These are phyloP conservation scores for Burhinus oedicnemus DNA, from an alignment of 2,113 vertebrate species.

Conservation along the genomic window DNA sequence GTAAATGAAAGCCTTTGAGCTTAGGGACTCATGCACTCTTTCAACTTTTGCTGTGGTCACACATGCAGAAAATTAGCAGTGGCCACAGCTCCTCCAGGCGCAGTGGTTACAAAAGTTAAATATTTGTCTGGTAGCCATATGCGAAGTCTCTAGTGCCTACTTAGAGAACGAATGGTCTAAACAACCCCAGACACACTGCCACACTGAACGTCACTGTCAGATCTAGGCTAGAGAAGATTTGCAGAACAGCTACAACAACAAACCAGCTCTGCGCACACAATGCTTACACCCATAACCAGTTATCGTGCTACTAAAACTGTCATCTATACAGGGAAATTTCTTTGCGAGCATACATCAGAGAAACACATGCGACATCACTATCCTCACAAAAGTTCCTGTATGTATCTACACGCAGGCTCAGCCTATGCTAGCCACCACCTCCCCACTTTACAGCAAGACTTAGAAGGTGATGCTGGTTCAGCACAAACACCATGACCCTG, in stretches of 20 bases:
- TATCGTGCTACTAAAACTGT: accelerated
- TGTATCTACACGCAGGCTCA: accelerated
- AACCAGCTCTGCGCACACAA: accelerated
- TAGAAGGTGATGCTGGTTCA: accelerated
- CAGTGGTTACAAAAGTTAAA: background rate
- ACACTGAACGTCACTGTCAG: accelerated
- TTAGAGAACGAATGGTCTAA: background rate
- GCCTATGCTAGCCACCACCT: accelerated
- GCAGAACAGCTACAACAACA: background rate
- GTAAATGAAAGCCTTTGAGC: background rate
- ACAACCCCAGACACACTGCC: background rate
- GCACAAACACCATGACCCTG: accelerated
- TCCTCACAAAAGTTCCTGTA: accelerated
- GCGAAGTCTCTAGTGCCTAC: background rate
- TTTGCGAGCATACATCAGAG: accelerated
- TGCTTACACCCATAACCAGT: accelerated
- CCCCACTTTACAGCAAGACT: accelerated
- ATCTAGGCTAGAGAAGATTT: background rate
- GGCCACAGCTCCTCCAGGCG: background rate
- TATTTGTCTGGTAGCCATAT: background rate
- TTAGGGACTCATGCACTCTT: background rate
- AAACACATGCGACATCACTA: accelerated
- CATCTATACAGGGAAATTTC: accelerated
- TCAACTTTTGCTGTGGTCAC: background rate
- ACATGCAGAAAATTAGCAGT: background rate